phyloP scores from a whole-genome alignment of 2,888 invertebrate genomes.

The Cryptocephalus primarius region DNA sequence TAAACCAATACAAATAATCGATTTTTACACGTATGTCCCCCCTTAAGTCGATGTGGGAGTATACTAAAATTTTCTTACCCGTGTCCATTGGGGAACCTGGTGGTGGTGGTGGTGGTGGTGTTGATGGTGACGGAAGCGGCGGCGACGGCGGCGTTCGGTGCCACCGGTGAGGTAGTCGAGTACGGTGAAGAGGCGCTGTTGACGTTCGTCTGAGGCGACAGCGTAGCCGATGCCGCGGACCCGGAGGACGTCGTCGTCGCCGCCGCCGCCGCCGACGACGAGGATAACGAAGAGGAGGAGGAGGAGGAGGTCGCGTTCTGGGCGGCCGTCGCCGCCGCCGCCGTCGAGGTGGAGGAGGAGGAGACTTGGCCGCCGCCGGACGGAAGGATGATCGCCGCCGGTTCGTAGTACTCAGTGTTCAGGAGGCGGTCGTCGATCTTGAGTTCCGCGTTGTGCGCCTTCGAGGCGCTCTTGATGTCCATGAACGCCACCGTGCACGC shows the following conservation, averaged over 20 bases:
- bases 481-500: constrained; percentile 90
- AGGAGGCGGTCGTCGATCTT: constrained; percentile 77
- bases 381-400: constrained; percentile 52
- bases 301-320: constrained; percentile 12
- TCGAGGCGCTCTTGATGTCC: constrained; percentile 93
- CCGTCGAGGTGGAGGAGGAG: constrained; percentile 29
- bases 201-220: constrained; percentile 24
- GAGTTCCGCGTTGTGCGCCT: constrained; percentile 82
- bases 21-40: too few relatives aligned
- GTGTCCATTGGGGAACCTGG: constrained; percentile 41
- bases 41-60: neutral
- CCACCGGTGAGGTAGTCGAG: constrained; percentile 45
- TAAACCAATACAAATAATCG: too few relatives aligned
- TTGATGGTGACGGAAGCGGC: too few relatives aligned
- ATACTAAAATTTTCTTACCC: constrained; percentile 35
- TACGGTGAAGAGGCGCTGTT: constrained; percentile 42
- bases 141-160: too few relatives aligned
- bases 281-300: neutral
- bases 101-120: constrained; percentile 32
- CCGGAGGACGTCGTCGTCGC: constrained; percentile 29
- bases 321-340: constrained; percentile 40
- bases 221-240: constrained; percentile 27
- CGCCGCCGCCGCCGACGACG: constrained; percentile 20
- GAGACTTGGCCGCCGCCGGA: constrained; percentile 40
- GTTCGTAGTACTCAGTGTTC: constrained; percentile 87